Base-by-base conservation (phyloP, 2,888 invertebrate genomes). In the Campoplex nolae region DNA sequence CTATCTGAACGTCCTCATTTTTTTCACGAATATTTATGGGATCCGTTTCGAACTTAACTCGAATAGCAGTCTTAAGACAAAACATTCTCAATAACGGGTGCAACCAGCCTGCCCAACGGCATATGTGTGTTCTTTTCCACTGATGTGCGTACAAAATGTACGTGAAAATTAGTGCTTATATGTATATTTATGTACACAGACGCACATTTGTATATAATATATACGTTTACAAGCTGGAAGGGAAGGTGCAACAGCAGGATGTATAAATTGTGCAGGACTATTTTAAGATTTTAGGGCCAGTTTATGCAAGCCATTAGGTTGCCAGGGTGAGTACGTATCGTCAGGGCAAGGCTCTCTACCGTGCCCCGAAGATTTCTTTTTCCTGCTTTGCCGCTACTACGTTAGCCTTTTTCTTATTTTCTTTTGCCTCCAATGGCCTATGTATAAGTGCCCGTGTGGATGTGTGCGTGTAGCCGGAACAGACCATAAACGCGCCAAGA, bases 181-280 rank as follows among this genome's bases (percentile, higher is more conserved):
- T 38, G n/a, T 62, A 48, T 80, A 45, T 58, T 38, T 38, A 70
- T 56, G 42, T 32, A 38, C 28, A 77, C 11, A 68, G 28, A 75
- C 38, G 28, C 62, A 42, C 28, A 68, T 42, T 23, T 74, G 28
- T 56, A 70, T 67, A 54, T 56, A 48, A 79, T 77, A 23, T 71
- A 71, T 74, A 70, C 45, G 48, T 73, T 45, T 35, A 23, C 38
- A 76, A 83, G 68, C 79, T 68, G 67, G 79, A 74, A 74, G 75
- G 86, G 88, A 90, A 80, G 92, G 93, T 93, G 92, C 91, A 90
- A 92, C 91, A 91, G 91, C 93, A 92, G 94, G 94, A 93, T 93
- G 93, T 93, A 93, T 94, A 94, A 94, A 94, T 94, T 93, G 92
- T 92, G 62, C 91, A 90, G 88, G 91, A 91, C 93, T 93, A 93